These are phyloP conservation scores for Dissostichus mawsoni DNA, from an alignment of 2,113 vertebrate genomes.

Conservation along the genomic window DNA sequence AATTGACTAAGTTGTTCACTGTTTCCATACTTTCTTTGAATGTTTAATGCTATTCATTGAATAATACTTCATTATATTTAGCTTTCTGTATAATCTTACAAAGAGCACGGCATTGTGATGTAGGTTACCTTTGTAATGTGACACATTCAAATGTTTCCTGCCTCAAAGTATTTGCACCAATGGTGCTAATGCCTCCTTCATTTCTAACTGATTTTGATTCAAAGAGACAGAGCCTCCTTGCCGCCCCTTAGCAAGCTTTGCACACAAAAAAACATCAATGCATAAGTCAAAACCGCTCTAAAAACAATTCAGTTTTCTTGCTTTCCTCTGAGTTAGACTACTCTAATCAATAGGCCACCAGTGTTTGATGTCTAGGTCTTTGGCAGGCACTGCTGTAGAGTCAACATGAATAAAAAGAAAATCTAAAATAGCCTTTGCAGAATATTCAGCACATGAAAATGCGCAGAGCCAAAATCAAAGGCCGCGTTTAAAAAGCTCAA, in stretches of 20 bases:
- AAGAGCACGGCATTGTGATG: neutral
- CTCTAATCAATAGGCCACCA: constrained; percentile 54
- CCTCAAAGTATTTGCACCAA: constrained; percentile 22
- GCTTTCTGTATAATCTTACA: too few relatives aligned
- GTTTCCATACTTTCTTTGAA: too few relatives aligned
- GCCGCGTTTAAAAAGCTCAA: constrained; percentile 26
- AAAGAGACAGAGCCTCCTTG: constrained; percentile 19
- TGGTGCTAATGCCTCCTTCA: constrained; percentile 34
- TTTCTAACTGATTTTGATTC: constrained; percentile 47
- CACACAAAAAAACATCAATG: constrained; percentile 23
- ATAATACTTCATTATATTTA: too few relatives aligned
- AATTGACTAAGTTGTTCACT: neutral
- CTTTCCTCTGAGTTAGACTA: constrained; percentile 21
- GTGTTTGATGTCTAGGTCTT: constrained; percentile 49
- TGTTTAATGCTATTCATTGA: too few relatives aligned
- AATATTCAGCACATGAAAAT: constrained; percentile 44
- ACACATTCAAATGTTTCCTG: neutral
- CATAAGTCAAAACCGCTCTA: constrained; percentile 11
- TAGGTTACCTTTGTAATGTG: neutral
- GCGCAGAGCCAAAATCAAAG: constrained; percentile 20
- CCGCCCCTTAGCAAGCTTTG: constrained; percentile 1
- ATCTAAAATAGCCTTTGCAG: constrained; percentile 44
- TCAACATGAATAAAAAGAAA: constrained; percentile 31
- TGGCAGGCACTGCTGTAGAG: constrained; percentile 37
- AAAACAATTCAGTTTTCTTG: constrained; percentile 33